Percentiles rank a stretch among this genome's conserved stretches.
phyloP scores from a whole-genome alignment of 2,888 invertebrate species.

The Meghimatium bilineatum region DNA sequence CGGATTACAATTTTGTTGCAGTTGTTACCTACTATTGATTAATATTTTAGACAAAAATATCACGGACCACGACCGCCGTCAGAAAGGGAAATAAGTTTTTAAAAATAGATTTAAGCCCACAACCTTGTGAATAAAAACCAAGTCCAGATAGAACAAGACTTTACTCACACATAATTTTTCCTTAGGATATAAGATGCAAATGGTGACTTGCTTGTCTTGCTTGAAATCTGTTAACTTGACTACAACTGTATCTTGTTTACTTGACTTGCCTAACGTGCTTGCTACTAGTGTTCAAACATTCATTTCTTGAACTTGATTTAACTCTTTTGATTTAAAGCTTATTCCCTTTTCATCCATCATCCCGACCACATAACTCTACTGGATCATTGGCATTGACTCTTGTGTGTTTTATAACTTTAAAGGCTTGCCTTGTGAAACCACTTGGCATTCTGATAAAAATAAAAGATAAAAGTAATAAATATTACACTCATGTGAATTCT shows the following conservation, averaged over 20 bases:
- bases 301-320: conserved; percentile 44
- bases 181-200: conserved; percentile 36
- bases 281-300: conserved; percentile 20
- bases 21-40: too few species aligned
- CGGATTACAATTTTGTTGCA: too few species aligned
- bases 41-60: too few species aligned
- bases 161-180: conserved; percentile 6
- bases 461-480: conserved; percentile 29
- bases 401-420: conserved; percentile 33
- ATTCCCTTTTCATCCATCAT: conserved; percentile 34
- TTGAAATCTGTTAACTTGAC: conserved; percentile 4
- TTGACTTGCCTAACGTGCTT: conserved; percentile 18
- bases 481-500: conserved; percentile 25
- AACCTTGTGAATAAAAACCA: conserved; percentile 22
- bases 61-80: too few species aligned
- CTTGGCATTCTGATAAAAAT: conserved; percentile 55
- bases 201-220: conserved; percentile 44
- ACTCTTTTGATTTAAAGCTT: conserved; percentile 15
- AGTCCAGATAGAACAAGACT: not conserved
- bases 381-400: conserved; percentile 23
- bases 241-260: conserved; percentile 28
- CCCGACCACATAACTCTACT: conserved; percentile 48
- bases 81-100: too few species aligned
- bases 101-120: not conserved
- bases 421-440: conserved; percentile 50